Evolutionary conservation across 2,113 vertebrate genomes (phyloP), one percentile per base, ranked within the genome.

Genomic region (Nesogale talazaci): DNA sequence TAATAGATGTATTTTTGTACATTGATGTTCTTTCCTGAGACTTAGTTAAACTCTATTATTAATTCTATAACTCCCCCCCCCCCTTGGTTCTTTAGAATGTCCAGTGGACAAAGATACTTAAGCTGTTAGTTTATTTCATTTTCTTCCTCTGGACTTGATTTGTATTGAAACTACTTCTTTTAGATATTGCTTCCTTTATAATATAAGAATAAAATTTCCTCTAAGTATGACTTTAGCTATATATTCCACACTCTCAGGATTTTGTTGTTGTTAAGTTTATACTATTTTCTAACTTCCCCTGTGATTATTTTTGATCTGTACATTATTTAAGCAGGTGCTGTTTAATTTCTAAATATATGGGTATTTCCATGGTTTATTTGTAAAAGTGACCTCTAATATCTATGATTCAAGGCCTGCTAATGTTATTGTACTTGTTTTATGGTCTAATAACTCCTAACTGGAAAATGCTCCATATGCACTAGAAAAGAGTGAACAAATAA

Each of bases 211-310:
- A 52, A 52, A 8, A 52, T 75, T 74, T 69, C 56, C 12, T 86
- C 29, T 42, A 56, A 86, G 57, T 19, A 75, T n/a, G 85, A 52
- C 14, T 87, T 94, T 86, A 52, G 25, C 5, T 52, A 52, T 63
- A 52, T 63, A 20, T 36, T 12, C 27, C 52, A 36, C 82, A 9
- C 31, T 87, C n/a, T 77, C 17, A 25, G 40, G 31, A 11, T 36
- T 67, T 90, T 94, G 87, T 70, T 17, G 52, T 80, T 61, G 23
- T 19, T 87, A 61, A 70, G 19, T 61, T 61, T 52, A 77, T 31
- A 77, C 27, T 77, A 69, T 78, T 87, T 91, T 91, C 70, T 78
- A 52, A 86, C 25, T 70, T 87, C 17, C 36, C 15, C 17, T 78
- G 38, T 83, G 77, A 61, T 59, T 69, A 61, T 25, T 82, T 86